Percentiles rank a stretch among this genome's conserved stretches.
These are phyloP conservation scores for Gyps fulvus DNA, from an alignment of 2,113 vertebrate genomes.

Conservation along the genomic window DNA sequence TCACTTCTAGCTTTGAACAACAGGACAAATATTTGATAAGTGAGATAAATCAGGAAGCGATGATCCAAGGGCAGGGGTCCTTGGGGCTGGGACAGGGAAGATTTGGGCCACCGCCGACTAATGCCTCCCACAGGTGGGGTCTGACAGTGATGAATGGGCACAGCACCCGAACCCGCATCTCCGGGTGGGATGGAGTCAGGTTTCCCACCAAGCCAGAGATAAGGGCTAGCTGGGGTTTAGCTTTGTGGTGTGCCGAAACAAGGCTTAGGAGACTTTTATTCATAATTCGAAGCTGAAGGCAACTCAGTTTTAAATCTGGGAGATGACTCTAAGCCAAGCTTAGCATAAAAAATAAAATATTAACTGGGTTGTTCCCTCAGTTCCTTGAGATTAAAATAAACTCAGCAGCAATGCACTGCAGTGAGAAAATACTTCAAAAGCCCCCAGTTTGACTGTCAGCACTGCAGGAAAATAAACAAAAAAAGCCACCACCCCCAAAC, in stretches of 20 bases:
- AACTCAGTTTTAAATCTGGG: neutral
- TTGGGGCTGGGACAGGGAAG: neutral
- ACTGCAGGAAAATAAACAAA: neutral
- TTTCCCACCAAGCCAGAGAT: neutral
- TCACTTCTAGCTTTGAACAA: neutral
- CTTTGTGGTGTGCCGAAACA: neutral
- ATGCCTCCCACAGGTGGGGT: neutral
- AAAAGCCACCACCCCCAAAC: neutral
- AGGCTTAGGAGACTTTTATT: neutral
- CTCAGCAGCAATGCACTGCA: neutral
- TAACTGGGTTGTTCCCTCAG: neutral
- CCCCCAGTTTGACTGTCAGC: neutral
- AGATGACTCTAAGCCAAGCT: neutral
- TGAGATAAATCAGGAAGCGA: accelerated
- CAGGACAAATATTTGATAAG: neutral
- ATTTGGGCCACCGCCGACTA: neutral
- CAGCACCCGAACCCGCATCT: neutral
- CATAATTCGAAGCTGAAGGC: neutral
- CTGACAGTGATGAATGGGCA: constrained; percentile 24
- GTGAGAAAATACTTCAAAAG: neutral
- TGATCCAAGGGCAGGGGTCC: neutral
- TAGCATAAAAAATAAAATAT: neutral
- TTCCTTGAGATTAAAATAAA: neutral
- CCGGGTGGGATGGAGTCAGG: neutral
- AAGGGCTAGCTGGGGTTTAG: neutral